Base-by-base conservation (phyloP, 2,113 vertebrate species). In the Myrmophylax atrothorax region DNA sequence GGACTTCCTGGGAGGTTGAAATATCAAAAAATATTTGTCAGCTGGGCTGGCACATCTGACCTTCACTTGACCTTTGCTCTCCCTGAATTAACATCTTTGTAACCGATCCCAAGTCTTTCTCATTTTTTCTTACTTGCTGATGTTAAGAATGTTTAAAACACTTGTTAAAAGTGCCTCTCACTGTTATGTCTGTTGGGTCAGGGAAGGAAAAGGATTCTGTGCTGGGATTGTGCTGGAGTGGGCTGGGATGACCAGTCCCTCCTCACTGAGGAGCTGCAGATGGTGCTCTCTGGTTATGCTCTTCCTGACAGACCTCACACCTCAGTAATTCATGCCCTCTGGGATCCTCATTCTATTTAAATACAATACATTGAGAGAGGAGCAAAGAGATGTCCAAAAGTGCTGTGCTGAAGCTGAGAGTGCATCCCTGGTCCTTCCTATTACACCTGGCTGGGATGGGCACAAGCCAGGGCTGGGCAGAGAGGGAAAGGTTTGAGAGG, bases 361-460 rank as follows among this genome's bases (percentile, higher is more conserved):
- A 33, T 8, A 6, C 24, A 38, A 3, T 4, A 14, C 5, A 4
- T 3, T 22, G 58, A 73, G 24, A 49, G 52, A 38, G 35, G 25
- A 69, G n/a, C 24, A 46, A 38, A 12, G 42, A 44, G 60, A 7
- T 29, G 4, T 38, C 6, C 42, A 2, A n/a, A 8, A 24, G 22
- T 3, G 53, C 63, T 66, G 63, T 23, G 25, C 63, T 49, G 14
- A 46, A 52, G 29, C 35, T 58, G 50, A n/a, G 38, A 23, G 26
- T 1, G 14, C 33, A 68, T 53, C n/a, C 38, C 55, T 37, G 22
- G 11, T 13, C 40, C 40, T 79, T 62, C 0, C 0, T 52, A 33
- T 15, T 1, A 2, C 49, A 3, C 44, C 13, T 2, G 5, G 35
- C 33, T 46, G 47, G 3, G n/a, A 18, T 3, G 23, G 46, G 46